Evolutionary conservation across 2,797 vertebrate genomes (phyloP).

Genomic region (Natrix natrix): DNA sequence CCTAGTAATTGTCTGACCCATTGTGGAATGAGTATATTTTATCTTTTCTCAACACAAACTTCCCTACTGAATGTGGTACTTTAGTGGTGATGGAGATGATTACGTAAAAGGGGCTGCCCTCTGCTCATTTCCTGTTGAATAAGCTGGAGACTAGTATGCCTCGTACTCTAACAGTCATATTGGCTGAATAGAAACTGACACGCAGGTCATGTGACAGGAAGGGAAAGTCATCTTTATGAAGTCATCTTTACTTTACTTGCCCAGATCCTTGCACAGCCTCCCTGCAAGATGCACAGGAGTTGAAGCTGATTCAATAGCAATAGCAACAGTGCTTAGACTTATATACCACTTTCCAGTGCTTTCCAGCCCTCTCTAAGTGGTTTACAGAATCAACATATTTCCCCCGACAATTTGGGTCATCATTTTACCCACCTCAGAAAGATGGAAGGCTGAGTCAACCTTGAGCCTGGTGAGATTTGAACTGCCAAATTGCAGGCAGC

Average conservation of each 20-base stretch:
- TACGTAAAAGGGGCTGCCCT: neutral
- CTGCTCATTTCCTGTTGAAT: neutral
- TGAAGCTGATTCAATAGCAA: neutral
- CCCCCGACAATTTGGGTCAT: too few species aligned
- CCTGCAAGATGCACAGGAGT: neutral
- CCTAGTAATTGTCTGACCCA: neutral
- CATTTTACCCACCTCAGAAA: too few species aligned
- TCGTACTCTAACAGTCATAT: neutral
- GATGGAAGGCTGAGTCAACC: too few species aligned
- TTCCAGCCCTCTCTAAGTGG: too few species aligned
- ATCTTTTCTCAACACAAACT: neutral
- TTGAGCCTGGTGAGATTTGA: too few species aligned
- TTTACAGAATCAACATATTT: too few species aligned
- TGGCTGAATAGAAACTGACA: neutral
- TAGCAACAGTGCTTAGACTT: too few species aligned
- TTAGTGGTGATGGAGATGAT: neutral
- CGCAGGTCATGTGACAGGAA: neutral
- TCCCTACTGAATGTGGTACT: neutral
- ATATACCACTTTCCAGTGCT: too few species aligned
- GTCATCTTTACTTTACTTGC: neutral
- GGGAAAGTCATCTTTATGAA: neutral
- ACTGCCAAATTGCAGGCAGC: too few species aligned
- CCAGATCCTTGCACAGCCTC: neutral
- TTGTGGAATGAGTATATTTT: neutral
- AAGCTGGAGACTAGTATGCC: neutral